A percentile compares a stretch with the other conserved stretches of the same genome.
Evolutionary conservation across 2,888 invertebrate species (phyloP).

Genomic region (Ophion ellenae): DNA sequence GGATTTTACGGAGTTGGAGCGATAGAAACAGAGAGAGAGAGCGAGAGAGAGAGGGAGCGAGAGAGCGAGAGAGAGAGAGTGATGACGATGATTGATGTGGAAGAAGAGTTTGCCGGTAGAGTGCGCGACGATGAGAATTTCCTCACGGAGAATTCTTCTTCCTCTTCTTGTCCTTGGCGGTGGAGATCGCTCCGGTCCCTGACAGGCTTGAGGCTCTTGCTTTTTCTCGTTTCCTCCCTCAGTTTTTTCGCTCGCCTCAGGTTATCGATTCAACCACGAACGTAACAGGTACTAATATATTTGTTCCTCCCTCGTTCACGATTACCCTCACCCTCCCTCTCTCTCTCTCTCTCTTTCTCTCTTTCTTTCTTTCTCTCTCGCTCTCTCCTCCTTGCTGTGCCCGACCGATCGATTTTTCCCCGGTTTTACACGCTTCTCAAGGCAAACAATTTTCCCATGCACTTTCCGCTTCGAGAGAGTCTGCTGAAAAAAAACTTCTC

Average conservation of each 20-base stretch:
- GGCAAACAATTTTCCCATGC: conserved; percentile 53
- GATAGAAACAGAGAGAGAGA: conserved; percentile 30
- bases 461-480: not conserved
- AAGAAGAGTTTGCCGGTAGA: conserved; percentile 24
- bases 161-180: conserved; percentile 21
- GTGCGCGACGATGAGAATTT: conserved; percentile 11
- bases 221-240: conserved; percentile 8
- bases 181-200: conserved; percentile 27
- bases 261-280: conserved; percentile 45
- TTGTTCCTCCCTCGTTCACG: conserved; percentile 23
- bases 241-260: conserved; percentile 3
- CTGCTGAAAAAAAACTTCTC: not conserved
- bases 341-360: conserved; percentile 47
- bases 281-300: conserved; percentile 48
- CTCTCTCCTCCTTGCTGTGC: conserved; percentile 22
- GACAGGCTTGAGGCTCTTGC: not conserved
- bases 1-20: conserved; percentile 37
- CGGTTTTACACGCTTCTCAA: conserved; percentile 52
- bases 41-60: conserved; percentile 51
- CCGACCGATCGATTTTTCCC: conserved; percentile 48
- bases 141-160: conserved; percentile 28
- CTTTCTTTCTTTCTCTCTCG: conserved; percentile 26
- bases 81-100: conserved; percentile 33
- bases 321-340: conserved; percentile 29
- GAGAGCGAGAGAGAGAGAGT: conserved; percentile 50